These are phyloP conservation scores for Catonia carolina DNA, from an alignment of 2,888 invertebrate genomes.

Conservation along the genomic window DNA sequence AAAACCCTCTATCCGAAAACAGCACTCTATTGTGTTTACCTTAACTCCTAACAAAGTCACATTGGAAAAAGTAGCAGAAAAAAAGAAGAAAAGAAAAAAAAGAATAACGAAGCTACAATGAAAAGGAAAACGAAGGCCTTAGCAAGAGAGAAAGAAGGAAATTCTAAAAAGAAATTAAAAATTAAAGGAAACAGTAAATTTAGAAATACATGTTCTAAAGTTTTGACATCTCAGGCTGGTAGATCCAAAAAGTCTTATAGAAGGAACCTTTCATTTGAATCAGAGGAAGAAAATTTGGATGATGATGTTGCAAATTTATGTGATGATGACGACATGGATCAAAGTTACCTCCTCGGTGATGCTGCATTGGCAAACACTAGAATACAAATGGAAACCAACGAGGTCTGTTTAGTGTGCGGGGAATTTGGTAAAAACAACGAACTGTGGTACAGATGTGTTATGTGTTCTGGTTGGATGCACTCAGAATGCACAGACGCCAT, in stretches of 20 bases:
- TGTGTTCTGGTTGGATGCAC: too few species aligned
- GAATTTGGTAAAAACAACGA: too few species aligned
- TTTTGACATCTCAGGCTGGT: neutral
- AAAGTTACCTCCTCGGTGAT: neutral
- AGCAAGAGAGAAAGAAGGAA: neutral
- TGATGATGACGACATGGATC: too few species aligned
- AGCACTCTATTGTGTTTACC: neutral
- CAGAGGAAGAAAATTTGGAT: too few species aligned
- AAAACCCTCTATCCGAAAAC: neutral
- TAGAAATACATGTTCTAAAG: neutral
- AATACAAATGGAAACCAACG: too few species aligned
- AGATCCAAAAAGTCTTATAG: neutral
- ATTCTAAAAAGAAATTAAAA: too few species aligned
- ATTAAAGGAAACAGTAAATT: neutral
- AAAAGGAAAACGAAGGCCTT: neutral
- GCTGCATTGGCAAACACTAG: neutral
- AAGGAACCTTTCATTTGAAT: neutral
- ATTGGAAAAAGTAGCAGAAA: too few species aligned
- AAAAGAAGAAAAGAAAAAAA: neutral
- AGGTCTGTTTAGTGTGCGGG: too few species aligned
- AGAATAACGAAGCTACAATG: too few species aligned
- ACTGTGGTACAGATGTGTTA: too few species aligned
- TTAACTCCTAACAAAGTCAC: neutral
- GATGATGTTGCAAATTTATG: too few species aligned
- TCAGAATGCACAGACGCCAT: too few species aligned